These are phyloP conservation scores for Cheirogaleus major DNA, from an alignment of 2,797 vertebrate species.

Conservation along the genomic window DNA sequence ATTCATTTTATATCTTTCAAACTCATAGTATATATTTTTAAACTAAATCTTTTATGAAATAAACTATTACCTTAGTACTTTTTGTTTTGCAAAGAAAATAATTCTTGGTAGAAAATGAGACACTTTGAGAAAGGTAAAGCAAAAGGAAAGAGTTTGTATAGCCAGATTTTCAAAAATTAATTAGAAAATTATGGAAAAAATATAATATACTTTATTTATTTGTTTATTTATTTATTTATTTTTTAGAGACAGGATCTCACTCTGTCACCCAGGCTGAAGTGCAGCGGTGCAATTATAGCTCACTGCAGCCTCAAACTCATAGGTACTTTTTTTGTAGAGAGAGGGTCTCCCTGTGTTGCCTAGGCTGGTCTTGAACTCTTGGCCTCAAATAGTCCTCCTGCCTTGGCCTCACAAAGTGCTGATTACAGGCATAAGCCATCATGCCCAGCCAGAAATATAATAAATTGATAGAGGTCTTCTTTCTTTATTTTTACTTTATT, in stretches of 20 bases:
- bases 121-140: neutral
- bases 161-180: neutral
- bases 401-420: neutral
- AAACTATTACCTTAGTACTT: neutral
- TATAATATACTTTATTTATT: neutral
- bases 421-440: neutral
- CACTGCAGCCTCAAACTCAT: neutral
- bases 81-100: neutral
- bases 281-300: neutral
- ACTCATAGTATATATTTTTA: slow-evolving; percentile 61
- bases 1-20: slow-evolving; percentile 67
- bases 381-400: neutral
- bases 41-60: neutral
- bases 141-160: neutral
- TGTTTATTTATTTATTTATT: neutral
- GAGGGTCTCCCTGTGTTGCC: neutral
- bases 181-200: neutral
- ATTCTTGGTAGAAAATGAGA: neutral
- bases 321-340: neutral
- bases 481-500: neutral
- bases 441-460: neutral
- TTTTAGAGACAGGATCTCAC: neutral
- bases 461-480: neutral
- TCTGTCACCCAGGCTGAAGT: neutral
- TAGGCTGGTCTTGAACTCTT: neutral